Evolutionary conservation across 2,797 vertebrate genomes (phyloP), one percentile per base, ranked within the genome.

Genomic region (Chelonia mydas): DNA sequence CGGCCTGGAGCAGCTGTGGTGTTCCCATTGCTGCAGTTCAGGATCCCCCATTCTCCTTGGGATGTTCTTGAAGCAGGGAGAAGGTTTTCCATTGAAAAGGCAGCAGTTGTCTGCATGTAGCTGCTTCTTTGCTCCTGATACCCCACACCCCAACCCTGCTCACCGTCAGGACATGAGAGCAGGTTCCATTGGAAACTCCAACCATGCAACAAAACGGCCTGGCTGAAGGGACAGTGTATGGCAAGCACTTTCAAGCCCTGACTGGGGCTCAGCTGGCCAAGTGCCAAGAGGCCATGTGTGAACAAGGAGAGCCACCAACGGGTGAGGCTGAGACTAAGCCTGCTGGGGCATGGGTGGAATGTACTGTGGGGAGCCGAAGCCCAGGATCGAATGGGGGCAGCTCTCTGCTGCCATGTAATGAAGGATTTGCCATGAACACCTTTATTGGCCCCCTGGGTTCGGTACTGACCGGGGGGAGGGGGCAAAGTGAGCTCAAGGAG

Each of bases 51-150:
- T 83, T 81, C 74, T 86, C 31, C 76, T 54, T 11, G 51, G 17
- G 9, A 65, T 81, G 65, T 79, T 88, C 78, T 45, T 37, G 77
- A 27, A 4, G 3, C 47, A 49, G 59, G 68, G 47, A 51, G 17
- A 41, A 49, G n/a, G 5, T 21, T 2, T 17, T 72, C 19, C 6
- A 1, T n/a, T 45, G 19, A 7, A n/a, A 47, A 83, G 89, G 59
- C 1, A 0, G 0, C 41, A 53, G 86, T 28, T 61, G 72, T 1
- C 0, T 5, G 17, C 28, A 31, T 31, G 47, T 31, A 50, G 45
- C 88, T 85, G 61, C 55, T 79, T 49, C 86, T 55, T 57, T 19
- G 1, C 65, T 84, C 82, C 27, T 1, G 41, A 74, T 23, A 7
- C 61, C 61, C 68, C 23, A 27, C 59, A 61, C 17, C 37, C 10